Base-by-base conservation (phyloP, 1,140 invertebrate genomes). In the Pseudomyrmex dendroicus region DNA sequence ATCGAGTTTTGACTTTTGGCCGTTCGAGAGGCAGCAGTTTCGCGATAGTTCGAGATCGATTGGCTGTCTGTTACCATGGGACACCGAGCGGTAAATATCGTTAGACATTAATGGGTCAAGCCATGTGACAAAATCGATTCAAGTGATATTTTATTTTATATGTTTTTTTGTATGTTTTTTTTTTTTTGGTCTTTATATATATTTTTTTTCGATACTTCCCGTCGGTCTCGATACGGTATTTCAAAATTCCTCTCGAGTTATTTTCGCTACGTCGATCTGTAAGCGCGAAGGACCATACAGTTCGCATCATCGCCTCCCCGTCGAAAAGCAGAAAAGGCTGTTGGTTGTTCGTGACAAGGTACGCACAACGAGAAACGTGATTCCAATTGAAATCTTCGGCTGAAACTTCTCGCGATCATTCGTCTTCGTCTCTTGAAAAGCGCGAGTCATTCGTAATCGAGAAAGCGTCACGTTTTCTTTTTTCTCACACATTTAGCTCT, bases 41-140 rank as follows among this genome's bases (percentile, higher is more conserved):
- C 82, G 12, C 44, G 50, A 67, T 12, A 22, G 54, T 77, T 86
- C 35, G 50, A n/a, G 25, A 61, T 84, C 70, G 82, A 86, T 84
- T 86, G 12, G 10, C 66, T 17, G 17, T 59, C 25, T 84, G 90
- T 91, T 90, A 86, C 89, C 87, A 91, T 89, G 89, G 89, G 82
- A 74, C 35, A 44, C 62, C 56, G 68, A 35, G 61, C 83, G 70
- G 83, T 87, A 88, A 88, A 88, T 88, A 88, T 85, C 86, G 77
- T 90, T 90, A 72, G 77, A 88, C 88, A 73, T 89, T 84, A 89
- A 91, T 86, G 78, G 78, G 76, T 88, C 85, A 85, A 87, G 80
- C 73, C 86, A 90, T 91, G 91, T 91, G 88, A 91, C 90, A 91
- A 91, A 91, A 91, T 91, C 89, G 74, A 87, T 91, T 91, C 89